Percentiles rank a stretch among this genome's conserved stretches.
These are phyloP conservation scores for Zaprionus nigranus DNA, from an alignment of 1,140 invertebrate species.

Conservation along the genomic window DNA sequence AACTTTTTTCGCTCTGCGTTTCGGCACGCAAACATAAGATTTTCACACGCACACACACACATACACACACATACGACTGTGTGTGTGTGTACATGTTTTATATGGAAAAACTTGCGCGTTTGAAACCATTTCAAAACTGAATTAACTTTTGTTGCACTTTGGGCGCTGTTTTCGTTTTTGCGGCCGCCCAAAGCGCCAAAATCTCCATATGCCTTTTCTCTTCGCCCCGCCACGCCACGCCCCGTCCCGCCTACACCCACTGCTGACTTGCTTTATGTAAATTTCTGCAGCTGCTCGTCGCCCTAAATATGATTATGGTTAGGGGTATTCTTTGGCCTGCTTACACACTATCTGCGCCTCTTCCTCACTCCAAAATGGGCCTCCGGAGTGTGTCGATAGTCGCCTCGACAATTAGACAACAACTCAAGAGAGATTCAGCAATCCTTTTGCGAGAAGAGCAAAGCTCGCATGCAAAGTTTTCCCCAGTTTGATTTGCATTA, in stretches of 20 bases:
- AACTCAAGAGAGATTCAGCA: constrained; percentile 16
- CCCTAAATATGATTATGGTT: neutral
- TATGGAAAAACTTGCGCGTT: constrained; percentile 57
- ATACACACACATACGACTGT: constrained; percentile 4
- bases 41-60: constrained; percentile 53
- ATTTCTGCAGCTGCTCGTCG: constrained; percentile 31
- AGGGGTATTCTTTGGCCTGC: neutral
- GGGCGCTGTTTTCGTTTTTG: constrained; percentile 37
- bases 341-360: neutral
- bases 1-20: constrained; percentile 58
- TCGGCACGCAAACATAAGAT: constrained; percentile 44
- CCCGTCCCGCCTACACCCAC: neutral
- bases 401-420: constrained; percentile 26
- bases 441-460: neutral
- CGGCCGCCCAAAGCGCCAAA: constrained; percentile 36
- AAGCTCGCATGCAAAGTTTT: neutral
- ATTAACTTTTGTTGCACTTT: constrained; percentile 80
- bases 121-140: constrained; percentile 73
- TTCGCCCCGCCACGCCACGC: neutral
- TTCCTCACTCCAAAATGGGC: neutral
- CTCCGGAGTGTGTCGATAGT: neutral
- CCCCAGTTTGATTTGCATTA: constrained; percentile 2
- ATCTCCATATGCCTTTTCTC: constrained; percentile 47
- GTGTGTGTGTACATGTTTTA: constrained; percentile 17
- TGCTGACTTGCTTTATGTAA: constrained; percentile 51